Evolutionary conservation across 2,888 invertebrate species (phyloP).

Genomic region (Megamerina dolium): DNA sequence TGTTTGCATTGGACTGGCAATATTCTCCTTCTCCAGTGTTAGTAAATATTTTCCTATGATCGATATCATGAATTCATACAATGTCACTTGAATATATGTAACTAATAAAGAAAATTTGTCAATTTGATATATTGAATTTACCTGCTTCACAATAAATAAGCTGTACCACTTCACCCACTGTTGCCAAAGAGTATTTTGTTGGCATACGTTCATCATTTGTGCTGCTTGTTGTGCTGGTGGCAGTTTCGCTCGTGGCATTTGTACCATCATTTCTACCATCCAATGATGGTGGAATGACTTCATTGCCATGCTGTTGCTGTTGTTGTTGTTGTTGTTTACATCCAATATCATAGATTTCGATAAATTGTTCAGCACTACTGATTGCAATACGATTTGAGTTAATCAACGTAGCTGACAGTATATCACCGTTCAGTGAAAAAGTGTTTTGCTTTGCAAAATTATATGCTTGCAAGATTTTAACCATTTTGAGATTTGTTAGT

Average conservation of each 20-base stretch:
- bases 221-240: slow-evolving; percentile 4
- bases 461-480: slow-evolving; percentile 47
- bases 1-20: slow-evolving; percentile 41
- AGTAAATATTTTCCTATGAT: slow-evolving; percentile 39
- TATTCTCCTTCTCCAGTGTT: slow-evolving; percentile 43
- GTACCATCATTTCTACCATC: neutral
- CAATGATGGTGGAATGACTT: slow-evolving; percentile 11
- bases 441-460: slow-evolving; percentile 47
- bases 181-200: slow-evolving; percentile 57
- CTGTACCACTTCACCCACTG: slow-evolving; percentile 65
- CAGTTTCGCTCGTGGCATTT: slow-evolving; percentile 2
- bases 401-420: slow-evolving; percentile 41
- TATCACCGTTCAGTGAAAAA: slow-evolving; percentile 44
- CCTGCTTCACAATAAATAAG: slow-evolving; percentile 63
- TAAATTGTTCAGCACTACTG: slow-evolving; percentile 46
- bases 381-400: slow-evolving; percentile 43
- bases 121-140: too few species aligned
- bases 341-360: slow-evolving; percentile 44
- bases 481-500: too few species aligned
- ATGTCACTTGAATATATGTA: neutral
- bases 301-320: neutral
- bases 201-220: slow-evolving; percentile 28
- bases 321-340: slow-evolving; percentile 26
- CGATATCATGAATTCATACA: neutral
- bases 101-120: neutral